Evolutionary conservation across 1,140 invertebrate species (phyloP).

Genomic region (Drosophila sulfurigaster): DNA sequence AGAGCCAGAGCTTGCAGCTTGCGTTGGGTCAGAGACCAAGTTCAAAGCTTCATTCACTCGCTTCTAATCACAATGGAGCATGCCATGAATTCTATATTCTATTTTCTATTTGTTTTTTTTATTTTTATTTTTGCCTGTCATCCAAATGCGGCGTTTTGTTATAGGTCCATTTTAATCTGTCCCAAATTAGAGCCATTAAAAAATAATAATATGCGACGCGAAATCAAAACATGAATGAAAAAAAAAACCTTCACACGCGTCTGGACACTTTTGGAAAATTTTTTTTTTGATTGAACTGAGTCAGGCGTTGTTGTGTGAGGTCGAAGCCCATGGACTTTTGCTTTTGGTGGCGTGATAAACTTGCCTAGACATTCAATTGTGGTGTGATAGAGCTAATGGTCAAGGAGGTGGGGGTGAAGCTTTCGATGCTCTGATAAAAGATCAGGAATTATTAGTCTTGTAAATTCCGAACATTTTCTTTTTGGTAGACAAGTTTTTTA

Average conservation of each 20-base stretch:
- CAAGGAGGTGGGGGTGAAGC: too few relatives aligned
- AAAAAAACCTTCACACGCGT: slow-evolving; percentile 60
- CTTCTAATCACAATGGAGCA: slow-evolving; percentile 22
- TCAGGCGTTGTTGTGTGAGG: slow-evolving; percentile 40
- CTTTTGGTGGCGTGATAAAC: slow-evolving; percentile 68
- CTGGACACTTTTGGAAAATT: slow-evolving; percentile 62
- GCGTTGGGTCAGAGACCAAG: slow-evolving; percentile 21
- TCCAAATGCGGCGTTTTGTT: slow-evolving; percentile 9
- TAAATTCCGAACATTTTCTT: too few relatives aligned
- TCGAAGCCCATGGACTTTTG: slow-evolving; percentile 49
- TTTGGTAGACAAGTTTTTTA: too few relatives aligned
- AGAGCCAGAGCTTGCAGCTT: slow-evolving; percentile 28
- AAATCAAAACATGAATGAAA: slow-evolving; percentile 13
- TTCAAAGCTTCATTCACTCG: slow-evolving; percentile 1
- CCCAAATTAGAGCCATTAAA: slow-evolving; percentile 30
- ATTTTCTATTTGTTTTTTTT: too few relatives aligned
- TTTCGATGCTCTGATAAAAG: too few relatives aligned
- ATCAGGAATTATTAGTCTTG: too few relatives aligned
- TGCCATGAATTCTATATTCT: slow-evolving; percentile 15
- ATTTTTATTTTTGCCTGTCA: slow-evolving; percentile 7
- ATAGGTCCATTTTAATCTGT: slow-evolving; percentile 45
- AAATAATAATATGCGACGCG: slow-evolving; percentile 8
- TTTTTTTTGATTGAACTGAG: slow-evolving; percentile 47
- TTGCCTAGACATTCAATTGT: background rate
- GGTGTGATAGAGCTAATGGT: slow-evolving; percentile 9